phyloP scores from a whole-genome alignment of 2,113 vertebrate species.

The Sarotherodon lohbergeri region DNA sequence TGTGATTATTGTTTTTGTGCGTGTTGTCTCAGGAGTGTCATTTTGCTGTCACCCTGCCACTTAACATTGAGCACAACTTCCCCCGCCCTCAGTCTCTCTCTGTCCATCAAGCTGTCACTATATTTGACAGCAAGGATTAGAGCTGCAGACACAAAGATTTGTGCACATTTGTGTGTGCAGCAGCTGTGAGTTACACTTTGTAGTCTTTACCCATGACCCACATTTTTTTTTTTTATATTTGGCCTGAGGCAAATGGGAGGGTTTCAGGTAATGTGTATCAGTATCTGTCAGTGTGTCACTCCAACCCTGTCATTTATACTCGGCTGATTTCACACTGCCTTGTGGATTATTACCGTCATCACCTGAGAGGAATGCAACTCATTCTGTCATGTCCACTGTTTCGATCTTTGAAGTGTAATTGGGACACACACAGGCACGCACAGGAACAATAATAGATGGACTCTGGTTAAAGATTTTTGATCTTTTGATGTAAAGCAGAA shows the following conservation, averaged over 20 bases:
- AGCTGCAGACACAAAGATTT: not conserved
- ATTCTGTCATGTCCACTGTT: constrained; percentile 22
- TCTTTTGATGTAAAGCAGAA: not conserved
- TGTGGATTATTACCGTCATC: constrained; percentile 46
- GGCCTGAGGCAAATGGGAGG: constrained; percentile 18
- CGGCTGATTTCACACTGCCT: constrained; percentile 14
- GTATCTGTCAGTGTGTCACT: constrained; percentile 48
- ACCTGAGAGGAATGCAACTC: constrained; percentile 43
- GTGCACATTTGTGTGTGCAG: not conserved
- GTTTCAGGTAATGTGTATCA: constrained; percentile 42
- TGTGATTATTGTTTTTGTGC: constrained; percentile 38
- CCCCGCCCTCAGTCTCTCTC: constrained; percentile 12
- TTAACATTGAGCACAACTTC: constrained; percentile 23
- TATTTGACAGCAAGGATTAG: constrained; percentile 50
- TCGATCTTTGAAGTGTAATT: constrained; percentile 26
- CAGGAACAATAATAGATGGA: not conserved
- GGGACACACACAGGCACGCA: not conserved
- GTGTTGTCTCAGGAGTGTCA: constrained; percentile 33
- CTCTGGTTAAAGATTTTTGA: not conserved
- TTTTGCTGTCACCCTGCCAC: constrained; percentile 51
- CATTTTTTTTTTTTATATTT: not conserved
- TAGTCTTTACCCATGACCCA: constrained; percentile 43
- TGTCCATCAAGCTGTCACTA: constrained; percentile 50
- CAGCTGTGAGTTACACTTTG: not conserved
- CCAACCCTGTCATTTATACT: constrained; percentile 26